phyloP scores from a whole-genome alignment of 2,888 invertebrate genomes.

The Cheilosia impressa region DNA sequence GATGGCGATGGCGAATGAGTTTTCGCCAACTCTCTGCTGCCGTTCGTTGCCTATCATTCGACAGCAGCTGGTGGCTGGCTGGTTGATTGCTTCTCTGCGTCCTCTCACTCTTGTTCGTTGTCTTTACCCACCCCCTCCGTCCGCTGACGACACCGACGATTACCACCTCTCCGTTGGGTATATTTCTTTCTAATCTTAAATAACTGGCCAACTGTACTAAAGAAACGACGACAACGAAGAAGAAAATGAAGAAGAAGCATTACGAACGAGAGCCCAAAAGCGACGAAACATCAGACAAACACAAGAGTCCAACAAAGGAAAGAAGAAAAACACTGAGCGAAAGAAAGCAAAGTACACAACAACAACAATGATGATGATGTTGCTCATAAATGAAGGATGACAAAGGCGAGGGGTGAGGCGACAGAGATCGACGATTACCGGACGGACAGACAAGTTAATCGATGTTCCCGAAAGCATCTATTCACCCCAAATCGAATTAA shows the following conservation, averaged over 20 bases:
- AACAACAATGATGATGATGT: constrained; percentile 44
- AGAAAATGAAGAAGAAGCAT: constrained; percentile 54
- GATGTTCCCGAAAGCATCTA: not conserved
- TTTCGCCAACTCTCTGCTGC: constrained; percentile 27
- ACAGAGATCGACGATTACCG: constrained; percentile 33
- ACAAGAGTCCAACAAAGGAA: constrained; percentile 36
- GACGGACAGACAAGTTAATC: constrained; percentile 25
- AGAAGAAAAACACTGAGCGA: constrained; percentile 23
- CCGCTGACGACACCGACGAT: constrained; percentile 4
- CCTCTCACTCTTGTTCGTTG: constrained; percentile 17
- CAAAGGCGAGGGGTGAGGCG: constrained; percentile 18
- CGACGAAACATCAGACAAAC: constrained; percentile 56
- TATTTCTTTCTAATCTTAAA: constrained; percentile 70
- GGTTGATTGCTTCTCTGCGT: constrained; percentile 34
- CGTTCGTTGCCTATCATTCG: constrained; percentile 54
- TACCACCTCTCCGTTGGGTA: constrained; percentile 37
- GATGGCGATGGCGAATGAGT: constrained; percentile 2
- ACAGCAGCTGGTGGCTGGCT: constrained; percentile 52
- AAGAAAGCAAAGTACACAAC: constrained; percentile 54
- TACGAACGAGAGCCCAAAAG: constrained; percentile 60
- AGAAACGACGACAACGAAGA: constrained; percentile 30
- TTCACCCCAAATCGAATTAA: not conserved
- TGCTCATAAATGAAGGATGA: constrained; percentile 26
- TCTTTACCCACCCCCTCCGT: constrained; percentile 21
- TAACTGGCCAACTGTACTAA: constrained; percentile 73